A percentile compares a stretch with the other conserved stretches of the same genome.
Evolutionary conservation across 2,888 invertebrate species (phyloP).

Genomic region (Drosophila kanekoi): DNA sequence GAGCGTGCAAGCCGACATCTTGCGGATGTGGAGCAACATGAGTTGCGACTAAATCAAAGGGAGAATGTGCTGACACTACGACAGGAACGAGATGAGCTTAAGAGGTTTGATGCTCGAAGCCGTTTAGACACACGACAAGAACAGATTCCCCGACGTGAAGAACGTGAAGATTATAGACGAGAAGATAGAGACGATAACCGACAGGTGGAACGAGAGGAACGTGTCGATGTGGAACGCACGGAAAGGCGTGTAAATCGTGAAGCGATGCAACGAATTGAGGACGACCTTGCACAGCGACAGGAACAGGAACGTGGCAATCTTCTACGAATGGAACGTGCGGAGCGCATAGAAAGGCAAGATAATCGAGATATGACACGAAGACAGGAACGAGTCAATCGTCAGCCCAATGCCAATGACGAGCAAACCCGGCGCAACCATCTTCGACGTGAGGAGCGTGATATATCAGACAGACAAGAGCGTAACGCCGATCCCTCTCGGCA

Average conservation of each 20-base stretch:
- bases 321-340: not conserved
- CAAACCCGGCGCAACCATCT: not conserved
- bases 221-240: not conserved
- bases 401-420: not conserved
- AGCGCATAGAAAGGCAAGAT: not conserved
- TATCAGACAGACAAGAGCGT: slow-evolving; percentile 11
- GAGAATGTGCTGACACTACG: not conserved
- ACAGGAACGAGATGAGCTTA: slow-evolving; percentile 1
- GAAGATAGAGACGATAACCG: slow-evolving; percentile 1
- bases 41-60: not conserved
- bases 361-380: slow-evolving; percentile 1
- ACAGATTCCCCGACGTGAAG: not conserved
- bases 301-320: not conserved
- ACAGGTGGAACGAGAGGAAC: slow-evolving; percentile 4
- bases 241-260: not conserved
- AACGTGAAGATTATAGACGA: not conserved
- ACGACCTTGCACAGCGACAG: not conserved
- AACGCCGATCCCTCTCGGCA: not conserved
- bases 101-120: not conserved
- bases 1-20: not conserved
- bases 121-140: not conserved
- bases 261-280: not conserved
- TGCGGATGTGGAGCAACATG: not conserved
- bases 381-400: not conserved
- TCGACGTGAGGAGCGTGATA: slow-evolving; percentile 1